These are phyloP conservation scores for Oxytorus armatus DNA, from an alignment of 2,888 invertebrate species.

Conservation along the genomic window DNA sequence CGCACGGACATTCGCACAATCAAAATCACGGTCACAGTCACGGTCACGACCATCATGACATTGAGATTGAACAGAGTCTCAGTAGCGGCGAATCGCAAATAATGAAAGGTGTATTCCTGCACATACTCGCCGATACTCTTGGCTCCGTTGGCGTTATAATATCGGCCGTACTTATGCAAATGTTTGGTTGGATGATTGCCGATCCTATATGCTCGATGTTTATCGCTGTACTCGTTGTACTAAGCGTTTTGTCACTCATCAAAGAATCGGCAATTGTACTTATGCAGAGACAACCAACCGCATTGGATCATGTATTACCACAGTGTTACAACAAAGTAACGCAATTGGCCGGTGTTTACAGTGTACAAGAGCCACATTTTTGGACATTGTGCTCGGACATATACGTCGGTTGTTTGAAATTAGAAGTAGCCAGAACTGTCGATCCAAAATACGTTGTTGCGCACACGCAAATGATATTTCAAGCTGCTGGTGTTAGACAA, in stretches of 20 bases:
- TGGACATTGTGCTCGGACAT: constrained; percentile 99
- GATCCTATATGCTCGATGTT: constrained; percentile 99
- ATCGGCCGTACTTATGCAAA: constrained; percentile 96
- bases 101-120: constrained; percentile 98
- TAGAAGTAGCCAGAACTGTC: constrained; percentile 97
- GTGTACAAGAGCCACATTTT: constrained; percentile 98
- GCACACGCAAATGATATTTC: constrained; percentile 97
- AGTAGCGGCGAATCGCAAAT: constrained; percentile 89
- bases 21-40: constrained; percentile 81
- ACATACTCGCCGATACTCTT: constrained; percentile 97
- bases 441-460: constrained; percentile 97
- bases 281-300: constrained; percentile 96
- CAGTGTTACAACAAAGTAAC: constrained; percentile 96
- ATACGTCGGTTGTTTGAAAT: constrained; percentile 96
- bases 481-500: constrained; percentile 95
- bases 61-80: constrained; percentile 85
- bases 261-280: constrained; percentile 95
- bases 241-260: constrained; percentile 93
- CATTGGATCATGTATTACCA: constrained; percentile 92
- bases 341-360: constrained; percentile 96
- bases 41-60: constrained; percentile 84
- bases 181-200: constrained; percentile 99
- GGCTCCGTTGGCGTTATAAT: constrained; percentile 99
- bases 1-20: constrained; percentile 72
- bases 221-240: constrained; percentile 94